phyloP scores from a whole-genome alignment of 2,888 invertebrate species.

The Drosophila longiperda region DNA sequence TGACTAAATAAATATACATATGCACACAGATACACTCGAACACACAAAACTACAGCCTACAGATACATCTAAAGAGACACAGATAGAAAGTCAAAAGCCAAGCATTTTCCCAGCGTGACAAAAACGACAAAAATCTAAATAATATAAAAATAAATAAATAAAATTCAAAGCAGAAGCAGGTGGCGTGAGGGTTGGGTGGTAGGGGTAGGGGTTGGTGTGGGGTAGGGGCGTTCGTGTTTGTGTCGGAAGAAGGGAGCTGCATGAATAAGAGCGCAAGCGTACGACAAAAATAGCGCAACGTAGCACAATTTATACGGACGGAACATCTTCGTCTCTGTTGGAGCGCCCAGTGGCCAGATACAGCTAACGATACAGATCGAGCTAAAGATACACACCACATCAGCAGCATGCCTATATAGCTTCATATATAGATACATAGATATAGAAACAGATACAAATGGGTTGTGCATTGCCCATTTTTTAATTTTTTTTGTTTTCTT shows the following conservation, averaged over 20 bases:
- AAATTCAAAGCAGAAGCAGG: slow-evolving; percentile 47
- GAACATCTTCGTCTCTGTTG: slow-evolving; percentile 36
- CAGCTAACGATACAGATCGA: slow-evolving; percentile 30
- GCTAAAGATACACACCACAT: slow-evolving; percentile 29
- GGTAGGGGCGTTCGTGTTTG: neutral
- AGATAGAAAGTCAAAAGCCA: slow-evolving; percentile 32
- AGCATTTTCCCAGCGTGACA: slow-evolving; percentile 51
- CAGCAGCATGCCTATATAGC: slow-evolving; percentile 14
- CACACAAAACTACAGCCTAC: slow-evolving; percentile 20
- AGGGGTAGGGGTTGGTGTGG: neutral
- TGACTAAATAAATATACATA: slow-evolving; percentile 31
- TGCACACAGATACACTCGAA: slow-evolving; percentile 13
- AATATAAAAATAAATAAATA: slow-evolving; percentile 52
- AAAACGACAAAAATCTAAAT: slow-evolving; percentile 36
- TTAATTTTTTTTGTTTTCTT: neutral
- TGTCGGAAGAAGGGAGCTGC: slow-evolving; percentile 33
- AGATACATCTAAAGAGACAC: slow-evolving; percentile 22
- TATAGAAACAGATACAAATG: slow-evolving; percentile 37
- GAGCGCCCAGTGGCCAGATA: slow-evolving; percentile 63
- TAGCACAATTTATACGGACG: slow-evolving; percentile 80
- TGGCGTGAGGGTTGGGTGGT: slow-evolving; percentile 23
- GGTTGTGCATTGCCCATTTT: slow-evolving; percentile 42
- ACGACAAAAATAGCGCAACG: slow-evolving; percentile 81
- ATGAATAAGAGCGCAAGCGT: slow-evolving; percentile 77
- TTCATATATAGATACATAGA: slow-evolving; percentile 17